Evolutionary conservation across 2,113 vertebrate genomes (phyloP), one percentile per base, ranked within the genome.

Genomic region (Alethe castanea): DNA sequence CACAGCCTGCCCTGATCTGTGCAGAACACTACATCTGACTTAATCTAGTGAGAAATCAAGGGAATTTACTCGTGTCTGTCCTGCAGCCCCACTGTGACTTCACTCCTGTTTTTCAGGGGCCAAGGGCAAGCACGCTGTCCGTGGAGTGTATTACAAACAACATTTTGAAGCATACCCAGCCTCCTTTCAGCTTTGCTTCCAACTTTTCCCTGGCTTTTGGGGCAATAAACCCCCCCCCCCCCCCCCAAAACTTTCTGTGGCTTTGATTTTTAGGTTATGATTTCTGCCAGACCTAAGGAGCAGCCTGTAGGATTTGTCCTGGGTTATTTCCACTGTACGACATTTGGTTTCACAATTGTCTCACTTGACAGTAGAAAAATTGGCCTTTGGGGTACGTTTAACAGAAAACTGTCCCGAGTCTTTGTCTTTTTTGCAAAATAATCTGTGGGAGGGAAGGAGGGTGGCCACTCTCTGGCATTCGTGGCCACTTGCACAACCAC

Each of bases 361-460:
- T 90, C 89, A 40, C 50, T 87, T 66, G 90, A 90, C 69, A 72
- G 81, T 79, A 61, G 61, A 85, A 87, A 35, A 71, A 80, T 78
- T 56, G 86, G 79, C 94, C 81, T 83, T 94, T 72, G 82, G 87
- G 92, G 89, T 89, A 82, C 0, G 0, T 94, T 94, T 87, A 84
- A 94, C 88, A 90, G 83, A 42, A 94, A 95, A 95, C 92, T 94
- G 54, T 86, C 62, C 92, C 60, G 42, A 73, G 44, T 78, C 90
- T 95, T 96, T 95, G 94, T 95, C 73, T 95, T 80, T 61, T 94
- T 74, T 88, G 92, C 93, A 96, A 95, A 93, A 90, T 84, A 71
- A 69, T 88, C 88, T 48, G 81, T 74, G 66, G 93, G 88, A 93
- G 93, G 91, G 95, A 73, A 76, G 64, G 85, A 94, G 90, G 71